Evolutionary conservation across 2,797 vertebrate genomes (phyloP), one percentile per base, ranked within the genome.

Genomic region (Cuculus canorus): DNA sequence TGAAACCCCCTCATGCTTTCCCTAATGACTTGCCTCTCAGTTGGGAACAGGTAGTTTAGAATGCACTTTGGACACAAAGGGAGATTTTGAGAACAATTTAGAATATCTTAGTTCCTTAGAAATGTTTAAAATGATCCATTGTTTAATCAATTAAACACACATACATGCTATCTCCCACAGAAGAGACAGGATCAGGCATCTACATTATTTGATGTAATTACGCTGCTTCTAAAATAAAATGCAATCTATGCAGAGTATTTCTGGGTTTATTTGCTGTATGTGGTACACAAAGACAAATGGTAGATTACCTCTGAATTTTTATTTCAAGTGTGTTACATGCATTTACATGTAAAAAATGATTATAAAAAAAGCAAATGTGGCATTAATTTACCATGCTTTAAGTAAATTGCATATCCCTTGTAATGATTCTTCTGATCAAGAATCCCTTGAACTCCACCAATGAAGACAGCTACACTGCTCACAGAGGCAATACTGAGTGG

Each of bases 161-260:
- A 45, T 35, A 22, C 27, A 21, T 63, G 48, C 19, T 14, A 48
- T 63, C n/a, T 81, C 37, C 35, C 13, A 4, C 77, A 88, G 54
- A 80, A 86, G 52, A 77, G 45, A 30, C 57, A 68, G 24, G 45
- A 88, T 88, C 37, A 65, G 15, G 13, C 71, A 27, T 85, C 81
- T 54, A 18, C 41, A 24, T 70, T 56, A 80, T 61, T 73, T 86
- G 54, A 77, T 66, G 33, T 41, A 64, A 92, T 84, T 82, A 41
- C 47, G 27, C 65, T n/a, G 18, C 33, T 30, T 88, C 53, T 88
- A 94, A 96, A 88, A 91, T 37, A 82, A 92, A 92, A 84, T 53
- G 27, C 68, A 68, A 57, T 48, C 41, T 50, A 88, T 85, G 60
- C 0, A 0, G 68, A 87, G 18, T 39, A 61, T 85, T 94, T 91